phyloP scores from a whole-genome alignment of 2,113 vertebrate genomes.

The Stegastes partitus region DNA sequence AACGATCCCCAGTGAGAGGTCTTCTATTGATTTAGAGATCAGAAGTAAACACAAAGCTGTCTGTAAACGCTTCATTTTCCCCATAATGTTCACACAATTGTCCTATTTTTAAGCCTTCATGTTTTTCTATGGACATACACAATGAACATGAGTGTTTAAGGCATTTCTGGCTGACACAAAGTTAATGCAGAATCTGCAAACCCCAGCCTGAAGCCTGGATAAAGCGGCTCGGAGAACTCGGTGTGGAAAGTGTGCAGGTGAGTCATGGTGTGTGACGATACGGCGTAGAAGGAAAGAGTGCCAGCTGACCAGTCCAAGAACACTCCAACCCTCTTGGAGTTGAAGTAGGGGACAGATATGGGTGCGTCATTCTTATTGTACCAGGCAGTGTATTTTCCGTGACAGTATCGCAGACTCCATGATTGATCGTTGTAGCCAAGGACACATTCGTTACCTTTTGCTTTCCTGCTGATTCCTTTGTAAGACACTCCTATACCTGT shows the following conservation, averaged over 20 bases:
- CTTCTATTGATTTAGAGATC: too few relatives aligned
- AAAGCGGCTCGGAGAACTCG: slow-evolving; percentile 26
- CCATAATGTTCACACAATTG: too few relatives aligned
- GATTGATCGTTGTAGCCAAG: slow-evolving; percentile 46
- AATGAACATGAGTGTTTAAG: background rate
- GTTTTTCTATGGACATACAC: background rate
- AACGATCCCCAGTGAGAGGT: too few relatives aligned
- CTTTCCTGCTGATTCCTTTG: slow-evolving; percentile 40
- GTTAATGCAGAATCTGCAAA: background rate
- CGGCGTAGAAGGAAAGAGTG: slow-evolving; percentile 25
- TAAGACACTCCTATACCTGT: slow-evolving; percentile 33
- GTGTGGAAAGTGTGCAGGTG: slow-evolving; percentile 42
- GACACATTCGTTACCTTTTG: background rate
- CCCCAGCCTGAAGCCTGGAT: slow-evolving; percentile 44
- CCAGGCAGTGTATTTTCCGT: background rate
- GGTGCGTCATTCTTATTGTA: background rate
- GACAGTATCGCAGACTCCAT: slow-evolving; percentile 41
- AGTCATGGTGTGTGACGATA: slow-evolving; percentile 33
- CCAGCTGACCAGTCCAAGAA: slow-evolving; percentile 47
- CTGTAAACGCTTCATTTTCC: too few relatives aligned
- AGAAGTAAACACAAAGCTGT: too few relatives aligned
- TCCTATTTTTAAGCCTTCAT: background rate
- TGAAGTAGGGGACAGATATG: slow-evolving; percentile 15
- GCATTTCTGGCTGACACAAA: background rate
- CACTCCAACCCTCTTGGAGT: slow-evolving; percentile 36